A percentile compares a stretch with the other conserved stretches of the same genome.
phyloP scores from a whole-genome alignment of 2,113 vertebrate genomes.

The Paramisgurnus dabryanus region DNA sequence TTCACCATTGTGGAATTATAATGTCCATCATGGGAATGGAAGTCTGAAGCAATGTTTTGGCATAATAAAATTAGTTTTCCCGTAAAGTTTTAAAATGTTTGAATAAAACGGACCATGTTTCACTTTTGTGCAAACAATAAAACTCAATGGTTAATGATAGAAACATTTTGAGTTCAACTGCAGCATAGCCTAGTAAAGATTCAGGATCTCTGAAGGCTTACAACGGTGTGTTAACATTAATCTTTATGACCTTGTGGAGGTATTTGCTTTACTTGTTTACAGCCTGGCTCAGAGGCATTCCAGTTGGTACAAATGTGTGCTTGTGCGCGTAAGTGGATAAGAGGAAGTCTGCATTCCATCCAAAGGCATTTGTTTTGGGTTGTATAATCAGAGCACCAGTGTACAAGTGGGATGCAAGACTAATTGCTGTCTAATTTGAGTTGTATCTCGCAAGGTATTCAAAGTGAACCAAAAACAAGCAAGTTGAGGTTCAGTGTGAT shows the following conservation, averaged over 20 bases:
- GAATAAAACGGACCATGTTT: too few species aligned
- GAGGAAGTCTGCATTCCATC: slow-evolving; percentile 76
- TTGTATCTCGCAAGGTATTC: slow-evolving; percentile 25
- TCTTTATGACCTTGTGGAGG: slow-evolving; percentile 46
- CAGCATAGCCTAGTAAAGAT: background rate
- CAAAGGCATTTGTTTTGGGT: slow-evolving; percentile 65
- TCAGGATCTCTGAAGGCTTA: slow-evolving; percentile 17
- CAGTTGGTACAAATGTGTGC: slow-evolving; percentile 72
- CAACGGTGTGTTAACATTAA: background rate
- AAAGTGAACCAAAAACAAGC: slow-evolving; percentile 37
- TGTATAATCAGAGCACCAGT: slow-evolving; percentile 70
- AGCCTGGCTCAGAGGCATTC: slow-evolving; percentile 68
- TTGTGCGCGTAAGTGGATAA: slow-evolving; percentile 76
- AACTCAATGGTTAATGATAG: slow-evolving; percentile 7
- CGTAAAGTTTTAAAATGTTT: too few species aligned
- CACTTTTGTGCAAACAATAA: slow-evolving; percentile 5
- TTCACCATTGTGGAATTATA: slow-evolving; percentile 25
- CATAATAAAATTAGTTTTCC: slow-evolving; percentile 37
- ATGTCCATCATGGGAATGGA: slow-evolving; percentile 23
- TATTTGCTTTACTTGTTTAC: slow-evolving; percentile 67
- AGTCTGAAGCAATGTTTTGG: slow-evolving; percentile 39
- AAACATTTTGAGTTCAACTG: background rate
- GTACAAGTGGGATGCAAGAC: slow-evolving; percentile 44
- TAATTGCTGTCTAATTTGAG: slow-evolving; percentile 30
- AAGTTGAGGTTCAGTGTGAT: background rate